Base-by-base conservation (phyloP, 2,888 invertebrate species). In the Ornithoptera alexandrae region DNA sequence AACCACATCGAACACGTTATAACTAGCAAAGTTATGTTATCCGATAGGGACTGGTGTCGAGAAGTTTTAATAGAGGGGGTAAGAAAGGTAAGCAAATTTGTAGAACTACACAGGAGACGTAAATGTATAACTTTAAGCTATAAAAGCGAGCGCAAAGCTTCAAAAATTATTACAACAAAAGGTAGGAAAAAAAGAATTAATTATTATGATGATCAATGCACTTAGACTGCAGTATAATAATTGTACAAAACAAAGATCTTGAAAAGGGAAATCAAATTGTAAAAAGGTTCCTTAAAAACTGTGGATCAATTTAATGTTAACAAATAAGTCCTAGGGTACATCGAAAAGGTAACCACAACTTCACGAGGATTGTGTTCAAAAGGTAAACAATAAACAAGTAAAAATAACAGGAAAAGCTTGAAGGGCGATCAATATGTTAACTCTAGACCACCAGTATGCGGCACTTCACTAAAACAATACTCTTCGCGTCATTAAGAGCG, bases 371-470 rank as follows among this genome's bases (percentile, higher is more conserved):
- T 67, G 70, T 67, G 18, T 20, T 61, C 12, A 18, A 62, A 56
- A 61, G 61, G 24, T 53, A 66, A 66, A 70, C 70, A 70, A 70
- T 70, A 66, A 66, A 62, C 46, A 60, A 20, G 24, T 50, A 74
- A 72, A 73, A 73, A 74, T 70, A 77, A 80, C 82, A 82, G 85
- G 88, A 79, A 87, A 86, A 80, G 81, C 74, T 82, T 81, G 77
- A 86, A 89, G 88, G 87, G 86, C 84, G 80, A 89, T 89, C 86
- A 82, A 84, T 79, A 83, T 80, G 81, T 83, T 86, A 84, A 84
- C 83, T 81, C 75, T 73, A 76, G 89, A 89, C 88, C 89, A 89
- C 90, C 88, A 78, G 76, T 73, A 74, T 69, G 76, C 79, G 74
- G 75, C 74, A 75, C 76, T 77, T 64, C 58, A 62, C 42, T 68